Evolutionary conservation across 1,140 invertebrate species (phyloP).

Genomic region (Platyscapa corneri): DNA sequence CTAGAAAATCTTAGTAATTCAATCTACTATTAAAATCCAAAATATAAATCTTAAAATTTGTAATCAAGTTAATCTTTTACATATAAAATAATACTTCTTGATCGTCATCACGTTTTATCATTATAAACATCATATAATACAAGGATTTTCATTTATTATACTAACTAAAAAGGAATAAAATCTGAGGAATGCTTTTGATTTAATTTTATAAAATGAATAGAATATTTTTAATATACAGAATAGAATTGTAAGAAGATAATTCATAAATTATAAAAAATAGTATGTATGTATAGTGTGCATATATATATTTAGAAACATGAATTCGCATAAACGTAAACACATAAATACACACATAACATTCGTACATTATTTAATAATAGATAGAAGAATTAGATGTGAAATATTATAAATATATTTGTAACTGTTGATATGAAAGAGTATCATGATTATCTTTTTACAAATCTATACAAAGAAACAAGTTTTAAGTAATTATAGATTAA

Average conservation of each 20-base stretch:
- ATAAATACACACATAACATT: no score
- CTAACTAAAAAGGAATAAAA: background rate
- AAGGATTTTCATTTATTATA: background rate
- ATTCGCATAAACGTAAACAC: no score
- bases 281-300: background rate
- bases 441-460: background rate
- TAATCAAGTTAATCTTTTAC: background rate
- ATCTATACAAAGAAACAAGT: slow-evolving; percentile 6
- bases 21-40: slow-evolving; percentile 53
- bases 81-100: slow-evolving; percentile 1
- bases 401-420: background rate
- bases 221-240: background rate
- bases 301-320: background rate
- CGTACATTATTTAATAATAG: background rate
- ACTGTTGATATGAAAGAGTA: slow-evolving; percentile 3
- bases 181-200: background rate
- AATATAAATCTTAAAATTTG: background rate
- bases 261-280: background rate
- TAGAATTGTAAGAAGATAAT: slow-evolving; percentile 1
- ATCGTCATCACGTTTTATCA: background rate
- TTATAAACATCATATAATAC: background rate
- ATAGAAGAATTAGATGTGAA: slow-evolving; percentile 14
- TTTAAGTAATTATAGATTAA: slow-evolving; percentile 1
- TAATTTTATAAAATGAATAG: background rate
- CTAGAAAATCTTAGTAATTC: slow-evolving; percentile 65